Evolutionary conservation across 2,113 vertebrate species (phyloP).

Genomic region (Agelaius tricolor): DNA sequence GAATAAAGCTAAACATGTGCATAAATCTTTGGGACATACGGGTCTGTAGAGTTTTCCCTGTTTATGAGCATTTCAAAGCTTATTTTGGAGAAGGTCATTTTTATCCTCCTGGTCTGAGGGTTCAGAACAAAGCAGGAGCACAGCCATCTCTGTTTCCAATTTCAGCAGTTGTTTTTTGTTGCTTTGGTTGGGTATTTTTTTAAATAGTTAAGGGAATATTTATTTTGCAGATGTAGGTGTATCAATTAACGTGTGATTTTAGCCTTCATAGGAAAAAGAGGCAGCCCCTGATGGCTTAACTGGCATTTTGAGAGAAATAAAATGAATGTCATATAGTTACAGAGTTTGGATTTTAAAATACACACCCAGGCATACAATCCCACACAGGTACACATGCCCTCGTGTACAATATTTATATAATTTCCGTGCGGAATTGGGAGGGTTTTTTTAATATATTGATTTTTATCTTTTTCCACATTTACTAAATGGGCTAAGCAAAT

Average conservation of each 20-base stretch:
- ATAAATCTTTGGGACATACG: not conserved
- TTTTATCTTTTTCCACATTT: constrained; percentile 1
- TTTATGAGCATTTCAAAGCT: not conserved
- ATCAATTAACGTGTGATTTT: not conserved
- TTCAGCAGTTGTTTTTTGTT: not conserved
- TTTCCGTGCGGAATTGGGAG: not conserved
- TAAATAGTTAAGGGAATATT: not conserved
- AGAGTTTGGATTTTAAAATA: not conserved
- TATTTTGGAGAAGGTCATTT: not conserved
- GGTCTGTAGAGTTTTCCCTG: not conserved
- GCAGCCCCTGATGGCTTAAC: not conserved
- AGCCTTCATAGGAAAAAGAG: not conserved
- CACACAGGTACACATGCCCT: not conserved
- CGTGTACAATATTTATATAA: not conserved
- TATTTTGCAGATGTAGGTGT: not conserved
- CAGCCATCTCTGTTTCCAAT: not conserved
- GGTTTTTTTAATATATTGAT: not conserved
- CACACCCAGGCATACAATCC: not conserved
- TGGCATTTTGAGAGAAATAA: not conserved
- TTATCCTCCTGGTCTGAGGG: not conserved
- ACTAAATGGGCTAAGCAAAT: not conserved
- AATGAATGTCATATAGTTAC: not conserved
- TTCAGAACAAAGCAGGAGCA: not conserved
- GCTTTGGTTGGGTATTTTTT: not conserved
- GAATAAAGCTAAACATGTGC: not conserved